Conservation (phyloP, 2,888 invertebrate genomes). For the Lagria hirta region DNA sequence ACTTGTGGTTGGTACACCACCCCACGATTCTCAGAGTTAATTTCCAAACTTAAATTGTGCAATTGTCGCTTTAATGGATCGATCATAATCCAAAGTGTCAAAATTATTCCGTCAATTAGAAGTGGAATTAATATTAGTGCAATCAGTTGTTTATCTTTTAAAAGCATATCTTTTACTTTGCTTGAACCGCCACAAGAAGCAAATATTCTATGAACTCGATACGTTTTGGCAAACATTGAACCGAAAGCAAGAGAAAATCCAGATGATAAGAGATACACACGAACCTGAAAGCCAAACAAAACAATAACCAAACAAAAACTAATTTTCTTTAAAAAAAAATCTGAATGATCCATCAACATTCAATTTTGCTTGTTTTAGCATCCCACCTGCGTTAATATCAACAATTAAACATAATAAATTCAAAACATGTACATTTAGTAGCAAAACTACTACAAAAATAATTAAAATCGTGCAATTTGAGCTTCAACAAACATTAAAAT, state of each 20-base stretch:
- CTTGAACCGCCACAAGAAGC: conserved; percentile 79
- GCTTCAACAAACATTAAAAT: too few relatives aligned
- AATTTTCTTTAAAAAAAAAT: too few relatives aligned
- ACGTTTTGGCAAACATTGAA: conserved; percentile 94
- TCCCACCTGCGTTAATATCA: too few relatives aligned
- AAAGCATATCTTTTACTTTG: conserved; percentile 83
- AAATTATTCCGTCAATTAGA: conserved; percentile 79
- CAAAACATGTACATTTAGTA: too few relatives aligned
- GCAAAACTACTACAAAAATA: too few relatives aligned
- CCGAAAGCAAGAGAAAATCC: conserved; percentile 92
- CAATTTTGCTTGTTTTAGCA: too few relatives aligned
- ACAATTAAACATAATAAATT: too few relatives aligned
- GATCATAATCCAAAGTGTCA: conserved; percentile 79
- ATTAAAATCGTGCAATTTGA: too few relatives aligned
- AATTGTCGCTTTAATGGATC: conserved; percentile 88
- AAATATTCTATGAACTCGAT: conserved; percentile 88
- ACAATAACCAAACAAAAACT: too few relatives aligned
- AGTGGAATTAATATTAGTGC: conserved; percentile 79
- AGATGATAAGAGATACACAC: conserved; percentile 85
- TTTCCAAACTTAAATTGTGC: conserved; percentile 79
- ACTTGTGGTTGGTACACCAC: conserved; percentile 86
- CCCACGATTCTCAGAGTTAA: conserved; percentile 73
- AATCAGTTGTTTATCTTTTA: conserved; percentile 88
- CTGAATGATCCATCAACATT: not conserved
- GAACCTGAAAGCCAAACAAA: conserved; percentile 69